These are phyloP conservation scores for Egretta garzetta DNA, from an alignment of 2,113 vertebrate species.

Conservation along the genomic window DNA sequence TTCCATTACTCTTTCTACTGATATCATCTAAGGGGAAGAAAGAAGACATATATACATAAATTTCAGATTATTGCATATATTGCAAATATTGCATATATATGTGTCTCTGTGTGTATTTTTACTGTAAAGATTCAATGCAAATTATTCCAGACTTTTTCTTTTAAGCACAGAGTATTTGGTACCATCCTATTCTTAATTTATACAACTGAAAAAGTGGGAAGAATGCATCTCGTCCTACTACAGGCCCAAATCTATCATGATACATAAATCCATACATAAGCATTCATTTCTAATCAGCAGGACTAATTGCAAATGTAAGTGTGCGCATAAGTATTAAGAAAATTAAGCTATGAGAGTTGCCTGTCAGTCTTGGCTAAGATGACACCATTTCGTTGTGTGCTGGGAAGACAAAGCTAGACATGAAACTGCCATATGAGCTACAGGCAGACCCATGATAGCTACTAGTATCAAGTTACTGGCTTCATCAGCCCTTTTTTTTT, in stretches of 20 bases:
- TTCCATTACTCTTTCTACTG: conserved; percentile 92
- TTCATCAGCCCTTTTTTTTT: background rate
- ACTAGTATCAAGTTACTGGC: background rate
- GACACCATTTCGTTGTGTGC: background rate
- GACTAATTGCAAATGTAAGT: background rate
- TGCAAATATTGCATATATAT: background rate
- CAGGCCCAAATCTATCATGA: background rate
- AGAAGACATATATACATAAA: background rate
- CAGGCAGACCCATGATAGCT: background rate
- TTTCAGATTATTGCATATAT: background rate
- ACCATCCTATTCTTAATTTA: background rate
- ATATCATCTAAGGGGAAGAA: conserved; percentile 86
- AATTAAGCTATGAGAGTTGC: background rate
- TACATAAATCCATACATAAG: background rate
- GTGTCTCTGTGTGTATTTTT: background rate
- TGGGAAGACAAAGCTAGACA: background rate
- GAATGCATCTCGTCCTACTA: background rate
- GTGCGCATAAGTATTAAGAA: background rate
- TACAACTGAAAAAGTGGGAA: background rate
- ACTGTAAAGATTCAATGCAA: background rate
- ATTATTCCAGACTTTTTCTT: background rate
- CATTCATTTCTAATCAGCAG: background rate
- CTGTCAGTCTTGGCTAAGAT: background rate
- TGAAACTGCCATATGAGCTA: background rate
- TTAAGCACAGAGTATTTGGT: background rate